Evolutionary conservation across 1,140 invertebrate genomes (phyloP).

Genomic region (Heliconius melpomene): DNA sequence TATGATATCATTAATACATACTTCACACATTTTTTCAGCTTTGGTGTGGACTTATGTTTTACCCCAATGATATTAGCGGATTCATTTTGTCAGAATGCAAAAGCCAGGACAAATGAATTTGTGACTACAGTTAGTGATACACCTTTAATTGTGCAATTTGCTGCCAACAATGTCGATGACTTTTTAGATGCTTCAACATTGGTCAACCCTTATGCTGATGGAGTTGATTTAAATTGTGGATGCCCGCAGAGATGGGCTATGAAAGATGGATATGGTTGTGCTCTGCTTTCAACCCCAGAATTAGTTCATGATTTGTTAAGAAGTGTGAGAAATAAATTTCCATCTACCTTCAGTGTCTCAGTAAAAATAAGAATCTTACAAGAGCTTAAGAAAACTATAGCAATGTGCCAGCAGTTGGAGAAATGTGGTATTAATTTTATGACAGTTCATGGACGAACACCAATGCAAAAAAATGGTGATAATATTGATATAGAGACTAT

Average conservation of each 20-base stretch:
- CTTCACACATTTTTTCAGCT: constrained; percentile 72
- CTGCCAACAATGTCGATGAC: constrained; percentile 91
- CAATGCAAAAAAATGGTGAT: constrained; percentile 88
- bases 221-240: constrained; percentile 97
- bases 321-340: constrained; percentile 87
- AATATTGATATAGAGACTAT: constrained; percentile 89
- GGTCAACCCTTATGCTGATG: constrained; percentile 92
- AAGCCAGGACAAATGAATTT: constrained; percentile 95
- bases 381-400: constrained; percentile 75
- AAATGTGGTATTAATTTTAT: constrained; percentile 93
- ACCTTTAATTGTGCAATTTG: constrained; percentile 97
- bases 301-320: constrained; percentile 90
- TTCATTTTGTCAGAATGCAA: constrained; percentile 93
- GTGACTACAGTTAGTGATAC: constrained; percentile 89
- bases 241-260: constrained; percentile 98
- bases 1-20: background rate
- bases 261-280: constrained; percentile 93
- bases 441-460: constrained; percentile 94
- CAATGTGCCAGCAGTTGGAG: constrained; percentile 88
- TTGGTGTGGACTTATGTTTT: constrained; percentile 94
- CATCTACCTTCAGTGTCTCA: constrained; percentile 91
- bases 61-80: constrained; percentile 98
- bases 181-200: constrained; percentile 93
- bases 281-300: constrained; percentile 91
- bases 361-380: constrained; percentile 93